phyloP scores from a whole-genome alignment of 2,888 invertebrate genomes.

The Drosophila cognata region DNA sequence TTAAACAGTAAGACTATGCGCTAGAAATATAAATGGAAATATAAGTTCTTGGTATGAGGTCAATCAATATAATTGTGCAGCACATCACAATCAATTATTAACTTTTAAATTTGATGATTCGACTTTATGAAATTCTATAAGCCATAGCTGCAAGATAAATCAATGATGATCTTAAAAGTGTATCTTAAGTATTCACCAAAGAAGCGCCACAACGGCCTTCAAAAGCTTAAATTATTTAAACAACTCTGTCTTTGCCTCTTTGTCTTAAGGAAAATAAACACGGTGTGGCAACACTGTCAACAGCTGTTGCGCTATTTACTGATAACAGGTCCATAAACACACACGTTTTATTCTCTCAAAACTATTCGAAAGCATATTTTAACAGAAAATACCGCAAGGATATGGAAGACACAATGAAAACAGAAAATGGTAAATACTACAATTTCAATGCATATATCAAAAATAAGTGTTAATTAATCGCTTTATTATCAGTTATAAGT shows the following conservation, averaged over 20 bases:
- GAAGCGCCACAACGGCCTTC: neutral
- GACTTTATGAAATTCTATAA: neutral
- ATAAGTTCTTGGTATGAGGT: neutral
- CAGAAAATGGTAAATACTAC: neutral
- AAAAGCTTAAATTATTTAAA: neutral
- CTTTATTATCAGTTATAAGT: slow-evolving; percentile 10
- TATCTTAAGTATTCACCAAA: neutral
- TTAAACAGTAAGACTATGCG: neutral
- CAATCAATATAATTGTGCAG: neutral
- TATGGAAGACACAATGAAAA: neutral
- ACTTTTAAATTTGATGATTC: neutral
- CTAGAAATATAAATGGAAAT: neutral
- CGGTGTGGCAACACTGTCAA: slow-evolving; percentile 52
- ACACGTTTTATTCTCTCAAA: slow-evolving; percentile 10
- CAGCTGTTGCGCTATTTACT: slow-evolving; percentile 44
- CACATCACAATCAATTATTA: neutral
- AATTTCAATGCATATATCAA: neutral
- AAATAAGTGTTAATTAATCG: neutral
- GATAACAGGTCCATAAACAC: slow-evolving; percentile 32
- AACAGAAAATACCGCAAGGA: neutral
- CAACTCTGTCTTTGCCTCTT: slow-evolving; percentile 16
- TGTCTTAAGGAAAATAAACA: slow-evolving; percentile 1
- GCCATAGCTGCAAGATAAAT: neutral
- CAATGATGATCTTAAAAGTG: too few species aligned
- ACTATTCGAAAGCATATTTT: neutral